Evolutionary conservation across 2,797 vertebrate genomes (phyloP).

Genomic region (Steatocranus sp.): DNA sequence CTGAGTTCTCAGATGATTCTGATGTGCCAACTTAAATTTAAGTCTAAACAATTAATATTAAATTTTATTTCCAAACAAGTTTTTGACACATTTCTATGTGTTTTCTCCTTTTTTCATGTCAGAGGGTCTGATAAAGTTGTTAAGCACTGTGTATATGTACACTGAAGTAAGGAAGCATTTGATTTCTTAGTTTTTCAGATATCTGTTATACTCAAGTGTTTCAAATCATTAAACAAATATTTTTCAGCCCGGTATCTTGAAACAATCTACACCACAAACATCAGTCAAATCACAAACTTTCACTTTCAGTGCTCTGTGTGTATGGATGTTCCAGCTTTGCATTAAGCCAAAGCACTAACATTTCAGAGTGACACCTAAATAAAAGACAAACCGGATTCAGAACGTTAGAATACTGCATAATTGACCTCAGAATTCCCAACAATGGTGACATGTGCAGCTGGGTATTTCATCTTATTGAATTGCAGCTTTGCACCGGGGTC

Average conservation of each 20-base stretch:
- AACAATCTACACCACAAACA: background rate
- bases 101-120: background rate
- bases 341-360: background rate
- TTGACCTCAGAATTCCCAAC: background rate
- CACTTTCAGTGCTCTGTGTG: background rate
- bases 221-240: background rate
- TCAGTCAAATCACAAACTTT: background rate
- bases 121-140: background rate
- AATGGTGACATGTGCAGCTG: background rate
- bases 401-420: background rate
- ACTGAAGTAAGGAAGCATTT: background rate
- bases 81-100: background rate
- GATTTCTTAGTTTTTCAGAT: background rate
- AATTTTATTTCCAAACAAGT: background rate
- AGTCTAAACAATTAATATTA: background rate
- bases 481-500: background rate
- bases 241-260: rapidly evolving
- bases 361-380: background rate
- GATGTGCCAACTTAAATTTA: background rate
- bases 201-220: background rate
- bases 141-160: background rate
- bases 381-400: background rate
- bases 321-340: background rate
- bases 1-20: background rate
- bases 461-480: background rate